A percentile compares a stretch with the other conserved stretches of the same genome.
phyloP scores from a whole-genome alignment of 2,113 vertebrate genomes.

The Bufo gargarizans region DNA sequence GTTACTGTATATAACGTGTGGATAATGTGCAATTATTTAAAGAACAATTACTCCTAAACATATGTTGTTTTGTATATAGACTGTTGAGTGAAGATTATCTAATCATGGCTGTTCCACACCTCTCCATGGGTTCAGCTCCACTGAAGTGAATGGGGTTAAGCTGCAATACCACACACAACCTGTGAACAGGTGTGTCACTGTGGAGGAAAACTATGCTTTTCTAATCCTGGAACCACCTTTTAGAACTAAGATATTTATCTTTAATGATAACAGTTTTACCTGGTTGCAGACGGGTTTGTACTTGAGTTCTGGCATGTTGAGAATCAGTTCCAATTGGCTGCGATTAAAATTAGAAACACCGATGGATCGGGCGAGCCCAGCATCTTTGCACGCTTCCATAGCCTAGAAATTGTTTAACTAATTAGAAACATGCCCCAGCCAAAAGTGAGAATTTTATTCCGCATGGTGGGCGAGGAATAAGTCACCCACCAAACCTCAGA shows the following conservation, averaged over 20 bases:
- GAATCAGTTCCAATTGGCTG: constrained; percentile 69
- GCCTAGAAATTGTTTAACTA: constrained; percentile 65
- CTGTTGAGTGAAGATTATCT: too few relatives aligned
- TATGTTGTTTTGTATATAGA: too few relatives aligned
- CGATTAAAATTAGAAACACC: constrained; percentile 77
- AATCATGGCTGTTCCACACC: too few relatives aligned
- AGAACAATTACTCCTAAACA: too few relatives aligned
- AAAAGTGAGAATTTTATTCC: background rate
- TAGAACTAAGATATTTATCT: background rate
- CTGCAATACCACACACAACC: too few relatives aligned
- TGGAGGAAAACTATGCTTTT: too few relatives aligned
- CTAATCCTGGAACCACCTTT: too few relatives aligned
- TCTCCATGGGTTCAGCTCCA: too few relatives aligned
- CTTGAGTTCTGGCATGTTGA: constrained; percentile 79
- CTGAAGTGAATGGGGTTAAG: too few relatives aligned
- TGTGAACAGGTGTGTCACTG: too few relatives aligned
- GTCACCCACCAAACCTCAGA: background rate
- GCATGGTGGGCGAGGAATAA: background rate
- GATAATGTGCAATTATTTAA: too few relatives aligned
- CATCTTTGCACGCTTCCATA: constrained; percentile 77
- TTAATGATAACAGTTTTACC: constrained; percentile 59
- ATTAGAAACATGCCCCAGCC: background rate
- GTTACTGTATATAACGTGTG: too few relatives aligned
- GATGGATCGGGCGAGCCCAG: constrained; percentile 74
- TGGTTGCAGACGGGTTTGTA: constrained; percentile 76